A percentile compares a stretch with the other conserved stretches of the same genome.
Evolutionary conservation across 2,888 invertebrate genomes (phyloP).

Genomic region (Siphlonurus alternatus): DNA sequence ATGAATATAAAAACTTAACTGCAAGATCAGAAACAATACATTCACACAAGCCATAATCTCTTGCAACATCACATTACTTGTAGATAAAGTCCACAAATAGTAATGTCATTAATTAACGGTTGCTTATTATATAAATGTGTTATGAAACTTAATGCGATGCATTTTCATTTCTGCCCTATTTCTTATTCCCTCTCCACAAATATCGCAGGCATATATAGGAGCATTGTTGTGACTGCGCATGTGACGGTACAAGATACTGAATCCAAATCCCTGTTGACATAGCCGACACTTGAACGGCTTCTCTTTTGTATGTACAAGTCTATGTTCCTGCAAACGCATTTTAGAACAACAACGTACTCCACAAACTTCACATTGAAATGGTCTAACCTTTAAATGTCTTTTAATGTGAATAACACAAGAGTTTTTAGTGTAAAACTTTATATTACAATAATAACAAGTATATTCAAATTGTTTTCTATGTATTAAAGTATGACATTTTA

Average conservation of each 20-base stretch:
- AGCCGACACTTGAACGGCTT: too few relatives aligned
- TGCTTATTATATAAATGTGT: too few relatives aligned
- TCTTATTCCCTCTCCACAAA: background rate
- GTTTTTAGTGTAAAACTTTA: background rate
- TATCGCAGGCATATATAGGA: background rate
- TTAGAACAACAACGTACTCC: background rate
- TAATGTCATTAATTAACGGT: too few relatives aligned
- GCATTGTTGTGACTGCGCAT: conserved; percentile 1
- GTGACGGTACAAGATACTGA: background rate
- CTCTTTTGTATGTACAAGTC: background rate
- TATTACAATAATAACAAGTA: conserved; percentile 19
- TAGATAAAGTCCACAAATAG: too few relatives aligned
- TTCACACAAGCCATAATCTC: too few relatives aligned
- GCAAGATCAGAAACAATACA: too few relatives aligned
- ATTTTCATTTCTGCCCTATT: too few relatives aligned
- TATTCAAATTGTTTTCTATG: conserved; percentile 41
- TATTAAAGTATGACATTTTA: conserved; percentile 37
- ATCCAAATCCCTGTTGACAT: too few relatives aligned
- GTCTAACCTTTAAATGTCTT: background rate
- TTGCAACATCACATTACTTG: too few relatives aligned
- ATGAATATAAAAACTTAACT: too few relatives aligned
- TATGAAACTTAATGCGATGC: too few relatives aligned
- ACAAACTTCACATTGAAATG: background rate
- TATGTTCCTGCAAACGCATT: background rate
- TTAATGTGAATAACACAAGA: background rate